Evolutionary conservation across 2,888 invertebrate species (phyloP).

Genomic region (Oscheius myriophilus): DNA sequence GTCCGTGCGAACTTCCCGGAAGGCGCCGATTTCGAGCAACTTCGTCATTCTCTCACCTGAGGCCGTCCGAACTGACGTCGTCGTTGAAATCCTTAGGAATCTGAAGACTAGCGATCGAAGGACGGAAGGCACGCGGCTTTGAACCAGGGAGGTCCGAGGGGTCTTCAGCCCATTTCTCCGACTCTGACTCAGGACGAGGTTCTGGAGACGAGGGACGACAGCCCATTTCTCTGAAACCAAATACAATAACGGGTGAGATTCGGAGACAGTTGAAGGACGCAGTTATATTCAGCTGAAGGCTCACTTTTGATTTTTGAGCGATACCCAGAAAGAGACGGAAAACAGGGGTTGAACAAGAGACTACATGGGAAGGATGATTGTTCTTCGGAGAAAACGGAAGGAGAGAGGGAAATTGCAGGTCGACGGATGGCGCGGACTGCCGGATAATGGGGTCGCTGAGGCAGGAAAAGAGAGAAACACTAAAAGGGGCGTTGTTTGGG

Average conservation of each 20-base stretch:
- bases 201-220: constrained; percentile 31
- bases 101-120: constrained; percentile 49
- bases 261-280: too few relatives aligned
- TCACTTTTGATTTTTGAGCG: too few relatives aligned
- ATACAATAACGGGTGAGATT: too few relatives aligned
- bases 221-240: constrained; percentile 22
- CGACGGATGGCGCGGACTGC: too few relatives aligned
- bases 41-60: constrained; percentile 32
- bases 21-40: neutral
- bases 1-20: too few relatives aligned
- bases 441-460: too few relatives aligned
- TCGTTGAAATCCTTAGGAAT: constrained; percentile 46
- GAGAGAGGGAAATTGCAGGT: too few relatives aligned
- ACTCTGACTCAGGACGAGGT: constrained; percentile 20
- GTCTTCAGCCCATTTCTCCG: neutral
- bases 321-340: too few relatives aligned
- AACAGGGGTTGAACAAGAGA: too few relatives aligned
- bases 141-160: constrained; percentile 35
- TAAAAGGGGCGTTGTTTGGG: neutral
- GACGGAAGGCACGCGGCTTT: constrained; percentile 37
- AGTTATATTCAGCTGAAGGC: too few relatives aligned
- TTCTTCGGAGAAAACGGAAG: too few relatives aligned
- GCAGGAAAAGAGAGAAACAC: neutral
- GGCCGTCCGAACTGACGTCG: constrained; percentile 48
- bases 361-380: too few relatives aligned